A percentile compares a stretch with the other conserved stretches of the same genome.
These are phyloP conservation scores for Epiperipatus broadwayi DNA, from an alignment of 2,888 invertebrate species.

Conservation along the genomic window DNA sequence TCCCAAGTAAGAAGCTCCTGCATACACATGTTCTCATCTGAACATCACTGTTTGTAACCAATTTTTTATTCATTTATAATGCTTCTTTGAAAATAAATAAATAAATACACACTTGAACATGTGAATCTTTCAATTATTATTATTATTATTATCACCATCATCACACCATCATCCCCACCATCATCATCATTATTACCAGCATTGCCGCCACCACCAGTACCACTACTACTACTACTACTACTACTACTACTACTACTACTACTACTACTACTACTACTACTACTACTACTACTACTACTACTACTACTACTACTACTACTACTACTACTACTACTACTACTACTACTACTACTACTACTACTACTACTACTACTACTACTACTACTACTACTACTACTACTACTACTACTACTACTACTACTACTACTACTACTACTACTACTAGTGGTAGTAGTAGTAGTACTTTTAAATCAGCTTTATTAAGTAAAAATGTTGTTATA, in stretches of 20 bases:
- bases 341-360: neutral
- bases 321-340: constrained; percentile 1
- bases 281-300: constrained; percentile 6
- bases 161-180: too few species aligned
- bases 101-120: too few species aligned
- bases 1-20: too few species aligned
- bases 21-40: too few species aligned
- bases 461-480: neutral
- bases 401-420: neutral
- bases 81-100: too few species aligned
- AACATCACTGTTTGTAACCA: too few species aligned
- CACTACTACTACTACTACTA: neutral
- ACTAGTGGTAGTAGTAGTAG: too few species aligned
- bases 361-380: neutral
- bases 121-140: too few species aligned
- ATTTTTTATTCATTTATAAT: too few species aligned
- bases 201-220: neutral
- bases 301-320: constrained; percentile 5
- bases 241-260: constrained; percentile 1
- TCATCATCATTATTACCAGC: neutral
- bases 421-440: neutral
- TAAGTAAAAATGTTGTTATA: too few species aligned
- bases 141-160: too few species aligned
- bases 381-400: neutral
- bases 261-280: neutral